Conservation (phyloP, 2,888 invertebrate species). For the Mythimna pallens region DNA sequence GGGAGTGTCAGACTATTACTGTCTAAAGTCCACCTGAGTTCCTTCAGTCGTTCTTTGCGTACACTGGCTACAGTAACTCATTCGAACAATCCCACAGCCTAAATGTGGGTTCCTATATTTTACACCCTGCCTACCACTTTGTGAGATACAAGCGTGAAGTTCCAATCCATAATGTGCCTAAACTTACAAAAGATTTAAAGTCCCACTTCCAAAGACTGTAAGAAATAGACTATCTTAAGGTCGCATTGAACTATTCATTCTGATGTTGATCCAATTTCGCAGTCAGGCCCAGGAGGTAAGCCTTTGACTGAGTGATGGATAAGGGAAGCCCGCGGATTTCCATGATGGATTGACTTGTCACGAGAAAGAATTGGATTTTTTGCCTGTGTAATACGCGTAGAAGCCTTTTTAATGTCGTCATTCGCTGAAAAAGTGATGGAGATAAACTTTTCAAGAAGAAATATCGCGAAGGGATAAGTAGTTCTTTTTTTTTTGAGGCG, state of each 20-base stretch:
- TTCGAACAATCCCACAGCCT: too few species aligned
- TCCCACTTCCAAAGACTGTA: conserved; percentile 5
- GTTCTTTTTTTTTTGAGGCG: too few species aligned
- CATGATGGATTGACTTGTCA: conserved; percentile 57
- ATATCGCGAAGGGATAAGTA: too few species aligned
- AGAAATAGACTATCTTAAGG: conserved; percentile 12
- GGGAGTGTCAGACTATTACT: too few species aligned
- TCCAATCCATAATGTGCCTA: background rate
- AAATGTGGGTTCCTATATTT: background rate
- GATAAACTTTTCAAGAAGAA: background rate
- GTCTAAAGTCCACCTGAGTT: too few species aligned
- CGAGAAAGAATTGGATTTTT: conserved; percentile 51
- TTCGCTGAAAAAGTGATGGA: background rate
- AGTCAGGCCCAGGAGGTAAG: conserved; percentile 35
- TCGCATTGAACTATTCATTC: conserved; percentile 31
- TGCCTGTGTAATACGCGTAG: conserved; percentile 21
- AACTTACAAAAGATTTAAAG: conserved; percentile 27
- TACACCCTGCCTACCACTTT: too few species aligned
- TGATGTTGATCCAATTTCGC: conserved; percentile 46
- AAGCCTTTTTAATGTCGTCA: conserved; percentile 19
- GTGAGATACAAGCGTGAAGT: background rate
- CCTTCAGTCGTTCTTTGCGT: too few species aligned
- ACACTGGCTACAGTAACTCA: too few species aligned
- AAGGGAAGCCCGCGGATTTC: conserved; percentile 37
- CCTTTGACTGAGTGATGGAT: conserved; percentile 56